These are phyloP conservation scores for Melolontha melolontha DNA, from an alignment of 2,888 invertebrate species.

Conservation along the genomic window DNA sequence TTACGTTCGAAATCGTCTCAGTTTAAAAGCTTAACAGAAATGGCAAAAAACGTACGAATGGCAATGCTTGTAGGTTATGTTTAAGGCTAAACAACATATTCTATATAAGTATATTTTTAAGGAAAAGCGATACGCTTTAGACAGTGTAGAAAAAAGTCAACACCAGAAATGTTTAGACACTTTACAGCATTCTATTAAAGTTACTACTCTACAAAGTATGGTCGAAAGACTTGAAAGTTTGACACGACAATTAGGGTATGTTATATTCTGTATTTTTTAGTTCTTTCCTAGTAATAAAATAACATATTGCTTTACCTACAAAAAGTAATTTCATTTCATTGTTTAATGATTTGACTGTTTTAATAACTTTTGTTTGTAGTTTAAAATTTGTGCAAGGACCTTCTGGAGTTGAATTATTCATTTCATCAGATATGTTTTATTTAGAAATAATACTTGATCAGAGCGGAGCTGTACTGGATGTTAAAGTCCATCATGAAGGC, in stretches of 20 bases:
- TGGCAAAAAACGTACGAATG: conserved; percentile 89
- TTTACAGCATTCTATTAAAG: conserved; percentile 93
- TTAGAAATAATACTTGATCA: conserved; percentile 90
- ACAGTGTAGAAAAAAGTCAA: conserved; percentile 85
- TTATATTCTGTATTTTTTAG: conserved; percentile 7
- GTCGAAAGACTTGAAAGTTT: conserved; percentile 92
- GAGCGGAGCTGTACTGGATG: conserved; percentile 88
- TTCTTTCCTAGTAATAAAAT: too few relatives aligned
- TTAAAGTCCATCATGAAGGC: conserved; percentile 92
- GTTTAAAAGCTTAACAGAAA: conserved; percentile 85
- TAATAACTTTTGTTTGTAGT: conserved; percentile 70
- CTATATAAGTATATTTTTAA: conserved; percentile 63
- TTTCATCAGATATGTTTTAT: conserved; percentile 97
- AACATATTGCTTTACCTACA: too few relatives aligned
- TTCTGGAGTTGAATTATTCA: conserved; percentile 85
- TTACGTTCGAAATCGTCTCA: conserved; percentile 86
- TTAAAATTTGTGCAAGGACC: conserved; percentile 89
- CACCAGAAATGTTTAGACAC: conserved; percentile 92
- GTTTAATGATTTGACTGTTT: too few relatives aligned
- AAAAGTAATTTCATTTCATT: neutral
- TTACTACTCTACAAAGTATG: conserved; percentile 90
- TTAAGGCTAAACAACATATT: neutral
- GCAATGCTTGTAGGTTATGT: conserved; percentile 78
- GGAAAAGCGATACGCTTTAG: conserved; percentile 92
- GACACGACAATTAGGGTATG: conserved; percentile 86